Evolutionary conservation across 2,797 vertebrate genomes (phyloP), one percentile per base, ranked within the genome.

Genomic region (Hoplostethus atlanticus): DNA sequence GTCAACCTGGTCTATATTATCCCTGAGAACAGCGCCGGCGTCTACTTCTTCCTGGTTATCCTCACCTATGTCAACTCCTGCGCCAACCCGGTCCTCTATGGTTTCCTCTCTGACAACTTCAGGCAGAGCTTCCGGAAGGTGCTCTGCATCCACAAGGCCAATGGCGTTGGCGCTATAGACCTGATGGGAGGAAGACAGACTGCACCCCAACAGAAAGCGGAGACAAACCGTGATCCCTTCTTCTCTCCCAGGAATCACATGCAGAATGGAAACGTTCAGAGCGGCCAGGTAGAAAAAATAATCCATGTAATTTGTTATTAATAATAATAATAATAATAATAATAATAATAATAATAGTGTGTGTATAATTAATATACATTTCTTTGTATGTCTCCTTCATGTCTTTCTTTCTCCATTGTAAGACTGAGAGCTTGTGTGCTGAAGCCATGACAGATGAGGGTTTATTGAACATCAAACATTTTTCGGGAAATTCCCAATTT

Each of bases 61-160:
- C 92, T 99, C 55, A 96, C 97, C 72, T 98, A 99, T 0, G 96
- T 97, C 85, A 98, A 98, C 92, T 98, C 97, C 90, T 98, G 97
- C 3, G 97, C 96, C 90, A 99, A 98, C 87, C 97, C 97, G 0
- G 72, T 98, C 57, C 95, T 99, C 34, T 99, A 99, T 0, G 96
- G 93, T 38, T 98, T 98, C 81, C 96, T 99, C 54, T 98, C 97
- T 0, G 95, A 98, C 61, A 98, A 97, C 92, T 96, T 99, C 92
- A 97, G 95, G 72, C 95, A 96, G 91, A 97, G 97, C 85, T 94
- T 95, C 76, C 84, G 80, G 77, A 91, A 86, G 12, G 91, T 90
- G 2, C 90, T 95, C 17, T 94, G 94, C 48, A 83, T 96, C 28
- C 89, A 83, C 13, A 95, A 92, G 60, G 83, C 93, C 0, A 92